These are phyloP conservation scores for Vimba vimba DNA, from an alignment of 2,113 vertebrate species.

Conservation along the genomic window DNA sequence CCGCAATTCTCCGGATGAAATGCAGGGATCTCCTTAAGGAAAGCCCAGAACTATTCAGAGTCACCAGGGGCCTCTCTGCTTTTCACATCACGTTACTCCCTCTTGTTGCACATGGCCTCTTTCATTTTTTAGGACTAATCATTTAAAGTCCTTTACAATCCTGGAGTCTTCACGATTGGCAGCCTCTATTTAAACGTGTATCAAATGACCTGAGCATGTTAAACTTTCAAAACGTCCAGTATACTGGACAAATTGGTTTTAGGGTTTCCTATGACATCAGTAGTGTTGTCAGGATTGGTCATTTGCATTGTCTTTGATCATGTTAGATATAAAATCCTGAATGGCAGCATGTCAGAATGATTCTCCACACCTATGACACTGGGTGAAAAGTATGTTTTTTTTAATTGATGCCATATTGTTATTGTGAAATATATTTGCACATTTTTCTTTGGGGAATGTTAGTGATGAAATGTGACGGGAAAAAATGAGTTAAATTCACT, in stretches of 20 bases:
- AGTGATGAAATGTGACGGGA: background rate
- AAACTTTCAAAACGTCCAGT: background rate
- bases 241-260: background rate
- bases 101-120: background rate
- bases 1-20: background rate
- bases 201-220: background rate
- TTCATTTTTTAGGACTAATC: background rate
- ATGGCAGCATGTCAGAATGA: background rate
- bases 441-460: background rate
- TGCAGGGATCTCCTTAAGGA: conserved; percentile 7
- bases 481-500: background rate
- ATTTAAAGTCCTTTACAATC: background rate
- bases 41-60: conserved; percentile 30
- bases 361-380: background rate
- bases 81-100: background rate
- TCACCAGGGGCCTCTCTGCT: conserved; percentile 8
- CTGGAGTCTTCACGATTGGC: background rate
- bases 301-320: background rate
- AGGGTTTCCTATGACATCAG: background rate
- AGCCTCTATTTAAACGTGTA: background rate
- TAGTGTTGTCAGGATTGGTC: background rate
- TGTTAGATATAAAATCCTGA: background rate
- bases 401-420: background rate
- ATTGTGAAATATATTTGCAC: background rate
- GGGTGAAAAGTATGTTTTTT: background rate